Evolutionary conservation across 2,113 vertebrate species (phyloP).

Genomic region (Notothenia rossii): DNA sequence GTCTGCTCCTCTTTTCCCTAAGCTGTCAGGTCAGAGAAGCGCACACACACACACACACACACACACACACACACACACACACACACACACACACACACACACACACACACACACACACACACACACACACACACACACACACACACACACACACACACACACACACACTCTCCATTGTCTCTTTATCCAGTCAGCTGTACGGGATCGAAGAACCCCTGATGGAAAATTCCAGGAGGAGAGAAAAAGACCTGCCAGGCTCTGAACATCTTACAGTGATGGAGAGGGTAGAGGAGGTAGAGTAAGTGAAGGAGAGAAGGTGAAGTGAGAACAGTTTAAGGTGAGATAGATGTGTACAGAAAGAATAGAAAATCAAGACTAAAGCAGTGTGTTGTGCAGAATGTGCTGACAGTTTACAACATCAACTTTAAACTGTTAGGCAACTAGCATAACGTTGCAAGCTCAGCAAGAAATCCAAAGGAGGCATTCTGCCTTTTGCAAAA

Average conservation of each 20-base stretch:
- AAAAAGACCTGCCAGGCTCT: slow-evolving; percentile 27
- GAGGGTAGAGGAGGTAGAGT: background rate
- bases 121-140: background rate
- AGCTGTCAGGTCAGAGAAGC: slow-evolving; percentile 43
- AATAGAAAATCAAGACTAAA: background rate
- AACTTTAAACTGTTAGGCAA: background rate
- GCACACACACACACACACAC: slow-evolving; percentile 1
- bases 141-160: background rate
- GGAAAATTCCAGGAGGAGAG: slow-evolving; percentile 55
- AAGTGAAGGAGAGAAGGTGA: background rate
- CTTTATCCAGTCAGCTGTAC: slow-evolving; percentile 48
- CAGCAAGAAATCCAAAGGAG: background rate
- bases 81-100: slow-evolving; percentile 13
- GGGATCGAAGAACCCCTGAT: slow-evolving; percentile 51
- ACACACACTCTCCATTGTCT: slow-evolving; percentile 4
- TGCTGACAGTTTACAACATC: background rate
- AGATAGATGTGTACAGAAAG: background rate
- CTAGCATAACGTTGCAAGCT: background rate
- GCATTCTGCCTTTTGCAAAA: background rate
- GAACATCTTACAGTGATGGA: background rate
- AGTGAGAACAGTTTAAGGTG: background rate
- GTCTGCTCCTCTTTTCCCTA: slow-evolving; percentile 54
- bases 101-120: background rate
- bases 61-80: background rate
- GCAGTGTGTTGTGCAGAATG: background rate